phyloP scores from a whole-genome alignment of 2,888 invertebrate species.

The Drosophila meridionalis region DNA sequence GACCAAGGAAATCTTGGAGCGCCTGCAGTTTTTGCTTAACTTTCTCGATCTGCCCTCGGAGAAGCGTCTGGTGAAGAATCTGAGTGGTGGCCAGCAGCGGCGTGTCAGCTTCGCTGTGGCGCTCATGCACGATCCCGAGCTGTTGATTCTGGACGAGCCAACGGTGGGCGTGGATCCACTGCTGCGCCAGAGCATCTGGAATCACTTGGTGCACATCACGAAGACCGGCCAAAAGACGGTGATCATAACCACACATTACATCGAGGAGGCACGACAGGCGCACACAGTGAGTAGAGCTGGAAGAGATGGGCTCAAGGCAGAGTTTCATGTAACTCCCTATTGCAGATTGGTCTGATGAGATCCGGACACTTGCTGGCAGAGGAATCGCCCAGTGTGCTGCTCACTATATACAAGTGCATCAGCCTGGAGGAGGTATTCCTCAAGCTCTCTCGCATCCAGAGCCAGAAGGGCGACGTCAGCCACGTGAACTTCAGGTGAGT shows the following conservation, averaged over 20 bases:
- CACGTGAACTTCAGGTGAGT: constrained; percentile 85
- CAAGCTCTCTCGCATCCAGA: constrained; percentile 93
- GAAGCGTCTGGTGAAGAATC: constrained; percentile 91
- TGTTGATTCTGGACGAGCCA: constrained; percentile 96
- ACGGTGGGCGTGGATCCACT: constrained; percentile 97
- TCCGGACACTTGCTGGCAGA: constrained; percentile 96
- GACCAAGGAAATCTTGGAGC: constrained; percentile 91
- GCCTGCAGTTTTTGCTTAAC: constrained; percentile 93
- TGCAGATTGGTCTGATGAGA: constrained; percentile 96
- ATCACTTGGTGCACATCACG: constrained; percentile 95
- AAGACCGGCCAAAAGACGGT: constrained; percentile 96
- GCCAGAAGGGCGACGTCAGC: constrained; percentile 86
- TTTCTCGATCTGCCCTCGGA: constrained; percentile 96
- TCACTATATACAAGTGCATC: constrained; percentile 93
- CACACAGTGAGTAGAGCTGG: constrained; percentile 89
- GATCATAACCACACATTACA: constrained; percentile 96
- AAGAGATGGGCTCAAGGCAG: accelerated
- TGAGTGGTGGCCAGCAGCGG: constrained; percentile 96
- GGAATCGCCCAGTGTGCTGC: constrained; percentile 93
- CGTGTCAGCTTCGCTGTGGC: constrained; percentile 96
- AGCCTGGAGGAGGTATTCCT: constrained; percentile 97
- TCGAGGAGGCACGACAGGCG: constrained; percentile 96
- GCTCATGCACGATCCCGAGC: constrained; percentile 95
- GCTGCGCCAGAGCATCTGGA: constrained; percentile 96
- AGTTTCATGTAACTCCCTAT: constrained; percentile 5